Evolutionary conservation across 1,140 invertebrate genomes (phyloP).

Genomic region (Trichonephila clavata): DNA sequence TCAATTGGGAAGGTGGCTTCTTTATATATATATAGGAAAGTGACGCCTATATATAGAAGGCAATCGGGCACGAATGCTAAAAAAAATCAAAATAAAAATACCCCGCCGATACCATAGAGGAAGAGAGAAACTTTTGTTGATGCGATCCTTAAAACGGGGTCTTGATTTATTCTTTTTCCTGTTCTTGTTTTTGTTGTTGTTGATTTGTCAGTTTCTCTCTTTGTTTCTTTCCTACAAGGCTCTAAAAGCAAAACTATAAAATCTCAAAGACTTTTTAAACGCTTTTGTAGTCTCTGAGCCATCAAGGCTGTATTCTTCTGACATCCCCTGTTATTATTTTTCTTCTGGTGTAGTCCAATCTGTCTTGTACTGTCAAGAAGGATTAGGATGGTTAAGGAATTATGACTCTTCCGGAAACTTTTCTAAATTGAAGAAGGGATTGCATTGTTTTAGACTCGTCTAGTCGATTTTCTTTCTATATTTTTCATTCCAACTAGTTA

Average conservation of each 20-base stretch:
- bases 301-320: neutral
- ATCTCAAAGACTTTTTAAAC: constrained; percentile 60
- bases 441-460: neutral
- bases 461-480: neutral
- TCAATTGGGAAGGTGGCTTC: constrained; percentile 66
- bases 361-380: neutral
- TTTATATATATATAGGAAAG: constrained; percentile 71
- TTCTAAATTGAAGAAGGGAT: neutral
- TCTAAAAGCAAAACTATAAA: constrained; percentile 67
- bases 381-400: constrained; percentile 6
- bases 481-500: no score
- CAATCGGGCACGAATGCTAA: constrained; percentile 59
- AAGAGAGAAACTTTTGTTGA: constrained; percentile 69
- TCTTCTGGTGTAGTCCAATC: neutral
- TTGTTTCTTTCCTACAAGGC: constrained; percentile 34
- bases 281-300: constrained; percentile 28
- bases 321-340: neutral
- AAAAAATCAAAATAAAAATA: constrained; percentile 44
- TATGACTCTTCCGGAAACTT: neutral
- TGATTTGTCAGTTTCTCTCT: constrained; percentile 55
- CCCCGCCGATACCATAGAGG: neutral
- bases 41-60: constrained; percentile 69
- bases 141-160: constrained; percentile 67
- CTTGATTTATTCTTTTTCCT: constrained; percentile 69
- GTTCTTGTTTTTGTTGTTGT: constrained; percentile 38